Base-by-base conservation (phyloP, 2,888 invertebrate species). In the Parnassius smintheus region DNA sequence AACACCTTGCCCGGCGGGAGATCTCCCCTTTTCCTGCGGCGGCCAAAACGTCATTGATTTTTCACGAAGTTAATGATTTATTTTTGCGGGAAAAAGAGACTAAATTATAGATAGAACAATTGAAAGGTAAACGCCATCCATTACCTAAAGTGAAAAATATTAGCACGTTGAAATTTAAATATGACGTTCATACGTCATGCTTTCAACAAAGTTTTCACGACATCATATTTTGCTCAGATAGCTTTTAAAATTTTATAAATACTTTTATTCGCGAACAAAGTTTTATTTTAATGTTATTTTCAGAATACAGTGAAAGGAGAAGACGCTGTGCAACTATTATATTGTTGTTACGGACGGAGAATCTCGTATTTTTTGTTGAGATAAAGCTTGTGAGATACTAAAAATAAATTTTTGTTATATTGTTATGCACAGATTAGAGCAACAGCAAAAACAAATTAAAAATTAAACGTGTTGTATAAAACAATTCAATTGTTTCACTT, bases 281-380 rank as follows among this genome's bases (percentile, higher is more conserved):
- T 65, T 67, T 61, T 64, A 56, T 64, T 59, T 62, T 62, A 57
- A 64, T 61, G 59, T 60, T 57, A 58, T 64, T 65, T 64, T 52
- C 42, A 50, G 59, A 60, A 60, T 60, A 42, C 62, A 64, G 54
- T 54, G 44, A 55, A 49, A 45, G 44, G 61, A 53, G 18, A 53
- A 48, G 57, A 49, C 53, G 46, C 41, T 46, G 62, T 58, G 53
- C 54, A 58, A 54, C 44, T 62, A 57, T 53, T 57, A 53, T 42
- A 57, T 62, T 62, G 53, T 62, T 57, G 57, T 18, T 13, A 42
- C 56, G 61, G 56, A 61, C 52, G 61, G 62, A n/a, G 53, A 60
- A 57, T 62, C 48, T 62, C 42, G 51, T 61, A 57, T 62, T 57
- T 62, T 55, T 57, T 48, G 57, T 49, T 52, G 46, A 53, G 56